Conservation (phyloP, 2,113 vertebrate species). For the Rallus limicola region DNA sequence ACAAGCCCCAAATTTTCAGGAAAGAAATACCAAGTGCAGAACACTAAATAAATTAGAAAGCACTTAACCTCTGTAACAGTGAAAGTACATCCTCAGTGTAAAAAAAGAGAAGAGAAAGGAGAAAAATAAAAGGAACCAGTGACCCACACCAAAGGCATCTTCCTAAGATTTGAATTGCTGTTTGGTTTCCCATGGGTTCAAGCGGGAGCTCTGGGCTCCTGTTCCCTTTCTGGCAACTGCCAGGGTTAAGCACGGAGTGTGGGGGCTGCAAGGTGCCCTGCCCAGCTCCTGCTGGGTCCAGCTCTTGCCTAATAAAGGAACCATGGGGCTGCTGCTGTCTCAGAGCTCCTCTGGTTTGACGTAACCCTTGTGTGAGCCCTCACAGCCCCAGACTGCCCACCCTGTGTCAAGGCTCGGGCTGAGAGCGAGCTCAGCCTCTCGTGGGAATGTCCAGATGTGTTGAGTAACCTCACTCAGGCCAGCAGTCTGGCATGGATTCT, state of each 20-base stretch:
- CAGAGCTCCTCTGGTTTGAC: background rate
- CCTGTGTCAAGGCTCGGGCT: background rate
- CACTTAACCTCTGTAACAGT: background rate
- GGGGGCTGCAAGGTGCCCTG: background rate
- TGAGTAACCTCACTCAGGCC: background rate
- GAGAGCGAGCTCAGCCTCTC: background rate
- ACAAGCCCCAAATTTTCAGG: slow-evolving; percentile 11
- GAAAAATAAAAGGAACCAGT: background rate
- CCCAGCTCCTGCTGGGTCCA: rapidly evolving
- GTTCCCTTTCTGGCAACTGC: background rate
- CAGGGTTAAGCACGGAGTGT: rapidly evolving
- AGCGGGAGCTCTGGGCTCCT: rapidly evolving
- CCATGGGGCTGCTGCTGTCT: background rate
- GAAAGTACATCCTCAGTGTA: background rate
- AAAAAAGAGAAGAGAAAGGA: background rate
- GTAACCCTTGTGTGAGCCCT: background rate
- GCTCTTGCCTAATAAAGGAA: background rate
- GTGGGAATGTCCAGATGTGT: rapidly evolving
- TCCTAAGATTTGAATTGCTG: background rate
- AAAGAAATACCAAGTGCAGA: background rate
- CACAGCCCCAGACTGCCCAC: background rate
- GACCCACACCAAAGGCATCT: background rate
- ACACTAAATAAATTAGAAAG: slow-evolving; percentile 45
- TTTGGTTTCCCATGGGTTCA: background rate
- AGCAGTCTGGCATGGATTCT: background rate